A percentile compares a stretch with the other conserved stretches of the same genome.
Conservation (phyloP, 1,140 invertebrate species). For the Agrypnia vestita region DNA sequence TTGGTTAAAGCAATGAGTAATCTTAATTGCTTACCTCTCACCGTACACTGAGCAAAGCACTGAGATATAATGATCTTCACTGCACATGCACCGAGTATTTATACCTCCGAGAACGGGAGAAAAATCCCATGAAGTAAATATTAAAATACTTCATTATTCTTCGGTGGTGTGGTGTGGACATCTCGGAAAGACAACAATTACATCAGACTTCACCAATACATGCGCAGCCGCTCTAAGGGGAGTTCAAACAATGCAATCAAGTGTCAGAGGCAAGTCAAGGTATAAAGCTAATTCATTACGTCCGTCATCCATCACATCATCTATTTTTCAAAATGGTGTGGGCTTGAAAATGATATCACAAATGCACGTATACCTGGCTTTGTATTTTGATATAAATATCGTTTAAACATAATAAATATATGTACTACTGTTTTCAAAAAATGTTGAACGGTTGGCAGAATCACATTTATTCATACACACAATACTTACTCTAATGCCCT, state of each 20-base stretch:
- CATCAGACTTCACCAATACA: slow-evolving; percentile 11
- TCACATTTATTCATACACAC: no score
- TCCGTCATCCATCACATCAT: neutral
- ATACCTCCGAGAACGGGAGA: slow-evolving; percentile 42
- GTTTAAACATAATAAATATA: no score
- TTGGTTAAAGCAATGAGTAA: neutral
- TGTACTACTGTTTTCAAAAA: no score
- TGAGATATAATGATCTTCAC: slow-evolving; percentile 45
- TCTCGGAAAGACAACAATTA: slow-evolving; percentile 15
- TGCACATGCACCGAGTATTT: slow-evolving; percentile 45
- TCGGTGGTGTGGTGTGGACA: neutral
- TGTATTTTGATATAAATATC: no score
- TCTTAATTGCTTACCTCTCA: slow-evolving; percentile 45
- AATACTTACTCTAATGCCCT: no score
- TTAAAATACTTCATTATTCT: slow-evolving; percentile 30
- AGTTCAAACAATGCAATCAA: neutral
- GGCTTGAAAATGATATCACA: no score
- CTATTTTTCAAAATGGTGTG: no score
- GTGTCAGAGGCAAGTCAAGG: no score
- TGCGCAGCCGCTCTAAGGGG: neutral
- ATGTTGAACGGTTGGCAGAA: no score
- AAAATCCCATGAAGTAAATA: slow-evolving; percentile 39
- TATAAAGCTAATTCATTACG: neutral
- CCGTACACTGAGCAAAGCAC: slow-evolving; percentile 53
- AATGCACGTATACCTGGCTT: no score